Conservation (phyloP, 92 coral and sea anemone genomes). For the Galaxea fascicularis region DNA sequence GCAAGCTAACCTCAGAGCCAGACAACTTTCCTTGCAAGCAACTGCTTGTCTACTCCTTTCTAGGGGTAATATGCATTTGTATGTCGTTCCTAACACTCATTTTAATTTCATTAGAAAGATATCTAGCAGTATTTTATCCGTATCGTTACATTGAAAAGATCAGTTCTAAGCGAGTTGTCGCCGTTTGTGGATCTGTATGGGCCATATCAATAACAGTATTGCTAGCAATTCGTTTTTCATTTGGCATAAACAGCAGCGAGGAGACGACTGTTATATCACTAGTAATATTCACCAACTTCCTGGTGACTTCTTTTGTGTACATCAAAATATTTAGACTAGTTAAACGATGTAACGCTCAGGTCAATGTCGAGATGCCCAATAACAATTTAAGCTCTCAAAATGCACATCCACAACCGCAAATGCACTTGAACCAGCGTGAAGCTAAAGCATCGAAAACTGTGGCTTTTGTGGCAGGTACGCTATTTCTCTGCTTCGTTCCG, state of each 20-base stretch:
- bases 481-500: conserved; percentile 75
- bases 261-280: conserved; percentile 60
- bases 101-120: conserved; percentile 76
- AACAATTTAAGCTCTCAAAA: conserved; percentile 18
- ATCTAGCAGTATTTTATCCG: conserved; percentile 80
- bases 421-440: conserved; percentile 47
- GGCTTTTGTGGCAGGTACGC: conserved; percentile 70
- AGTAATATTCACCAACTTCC: conserved; percentile 57
- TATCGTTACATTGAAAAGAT: conserved; percentile 63
- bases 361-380: conserved; percentile 23
- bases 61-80: conserved; percentile 75
- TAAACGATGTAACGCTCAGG: conserved; percentile 47
- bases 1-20: conserved; percentile 51
- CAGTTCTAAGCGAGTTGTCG: conserved; percentile 42
- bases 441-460: conserved; percentile 76
- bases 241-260: conserved; percentile 66
- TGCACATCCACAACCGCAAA: conserved; percentile 3
- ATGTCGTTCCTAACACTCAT: conserved; percentile 78
- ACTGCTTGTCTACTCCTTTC: conserved; percentile 67
- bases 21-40: conserved; percentile 65
- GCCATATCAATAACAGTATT: conserved; percentile 49
- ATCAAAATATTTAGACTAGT: conserved; percentile 67
- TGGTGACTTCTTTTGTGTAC: conserved; percentile 65
- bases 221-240: conserved; percentile 54
- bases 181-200: conserved; percentile 56